Percentiles rank a stretch among this genome's conserved stretches.
These are phyloP conservation scores for Hylia prasina DNA, from an alignment of 2,113 vertebrate genomes.

Conservation along the genomic window DNA sequence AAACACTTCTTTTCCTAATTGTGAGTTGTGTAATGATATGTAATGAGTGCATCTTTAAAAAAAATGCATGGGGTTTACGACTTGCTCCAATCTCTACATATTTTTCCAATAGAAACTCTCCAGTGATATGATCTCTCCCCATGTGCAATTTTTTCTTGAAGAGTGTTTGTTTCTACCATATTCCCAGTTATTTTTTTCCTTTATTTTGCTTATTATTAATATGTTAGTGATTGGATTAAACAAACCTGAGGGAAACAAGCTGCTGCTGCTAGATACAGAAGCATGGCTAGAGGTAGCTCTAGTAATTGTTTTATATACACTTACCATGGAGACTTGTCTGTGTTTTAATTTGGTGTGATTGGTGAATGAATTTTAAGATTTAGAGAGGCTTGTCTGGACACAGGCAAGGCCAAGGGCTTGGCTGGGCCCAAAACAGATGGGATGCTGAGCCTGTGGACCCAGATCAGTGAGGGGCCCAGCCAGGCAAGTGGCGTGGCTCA, in stretches of 20 bases:
- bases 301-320: background rate
- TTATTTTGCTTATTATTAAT: background rate
- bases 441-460: background rate
- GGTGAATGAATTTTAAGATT: background rate
- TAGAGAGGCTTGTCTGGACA: background rate
- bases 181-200: background rate
- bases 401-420: background rate
- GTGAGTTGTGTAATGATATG: background rate
- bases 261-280: background rate
- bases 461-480: fast-evolving
- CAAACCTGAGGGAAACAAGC: background rate
- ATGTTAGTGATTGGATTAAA: background rate
- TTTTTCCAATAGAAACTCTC: background rate
- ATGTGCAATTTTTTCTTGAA: background rate
- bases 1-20: background rate
- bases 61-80: background rate
- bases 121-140: background rate
- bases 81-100: background rate
- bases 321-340: background rate
- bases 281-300: background rate
- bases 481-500: fast-evolving
- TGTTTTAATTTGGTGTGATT: background rate
- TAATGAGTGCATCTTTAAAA: background rate
- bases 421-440: background rate
- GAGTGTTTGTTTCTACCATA: background rate